phyloP scores from a whole-genome alignment of 2,113 vertebrate species.

The Delphinapterus leucas region DNA sequence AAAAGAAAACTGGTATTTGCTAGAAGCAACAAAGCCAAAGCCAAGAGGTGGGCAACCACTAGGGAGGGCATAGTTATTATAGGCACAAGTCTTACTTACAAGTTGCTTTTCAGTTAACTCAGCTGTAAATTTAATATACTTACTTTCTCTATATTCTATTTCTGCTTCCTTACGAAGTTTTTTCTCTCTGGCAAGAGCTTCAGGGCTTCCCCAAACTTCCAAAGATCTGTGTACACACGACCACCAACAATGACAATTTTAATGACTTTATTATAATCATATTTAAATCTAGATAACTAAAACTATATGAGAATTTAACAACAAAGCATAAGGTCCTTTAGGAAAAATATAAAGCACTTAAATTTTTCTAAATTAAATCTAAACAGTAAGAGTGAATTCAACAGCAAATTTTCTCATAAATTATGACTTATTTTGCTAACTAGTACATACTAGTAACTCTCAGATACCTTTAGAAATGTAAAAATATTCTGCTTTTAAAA shows the following conservation, averaged over 20 bases:
- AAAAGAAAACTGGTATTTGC: not conserved
- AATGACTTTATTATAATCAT: conserved; percentile 25
- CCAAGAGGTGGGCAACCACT: not conserved
- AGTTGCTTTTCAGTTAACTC: conserved; percentile 3
- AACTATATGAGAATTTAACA: not conserved
- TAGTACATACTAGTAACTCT: not conserved
- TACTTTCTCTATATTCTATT: conserved; percentile 95
- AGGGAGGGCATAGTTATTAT: not conserved
- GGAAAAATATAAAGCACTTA: conserved; percentile 3
- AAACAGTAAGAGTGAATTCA: conserved; percentile 5
- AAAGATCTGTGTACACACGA: conserved; percentile 85
- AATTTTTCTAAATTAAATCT: conserved; percentile 41
- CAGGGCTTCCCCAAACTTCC: conserved; percentile 97
- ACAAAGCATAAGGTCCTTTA: not conserved
- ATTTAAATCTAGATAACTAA: conserved; percentile 40
- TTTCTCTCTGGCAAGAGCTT: conserved; percentile 94
- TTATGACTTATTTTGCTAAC: not conserved
- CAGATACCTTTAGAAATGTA: not conserved
- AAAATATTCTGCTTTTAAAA: conserved; percentile 34
- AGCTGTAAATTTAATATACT: conserved; percentile 71
- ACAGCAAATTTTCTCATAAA: conserved; percentile 1
- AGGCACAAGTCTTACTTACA: not conserved
- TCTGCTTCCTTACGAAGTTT: conserved; percentile 93
- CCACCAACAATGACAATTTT: not conserved
- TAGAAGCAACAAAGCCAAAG: not conserved